Conservation (phyloP, 2,888 invertebrate species). For the Drosophila aldrichi region DNA sequence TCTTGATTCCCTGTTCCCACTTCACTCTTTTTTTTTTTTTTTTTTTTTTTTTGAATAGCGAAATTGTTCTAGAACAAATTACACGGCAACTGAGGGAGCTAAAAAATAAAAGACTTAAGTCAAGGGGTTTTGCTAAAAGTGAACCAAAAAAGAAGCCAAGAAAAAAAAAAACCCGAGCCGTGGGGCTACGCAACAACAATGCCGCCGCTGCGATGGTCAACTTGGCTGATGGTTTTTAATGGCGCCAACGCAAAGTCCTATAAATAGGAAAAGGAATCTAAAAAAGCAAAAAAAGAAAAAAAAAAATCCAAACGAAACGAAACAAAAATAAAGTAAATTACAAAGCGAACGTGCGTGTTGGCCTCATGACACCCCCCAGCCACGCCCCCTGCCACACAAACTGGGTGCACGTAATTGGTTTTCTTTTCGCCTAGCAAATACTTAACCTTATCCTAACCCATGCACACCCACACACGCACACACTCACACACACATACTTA, state of each 20-base stretch:
- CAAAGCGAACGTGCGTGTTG: conserved; percentile 70
- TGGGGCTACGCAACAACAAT: not conserved
- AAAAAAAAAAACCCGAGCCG: conserved; percentile 24
- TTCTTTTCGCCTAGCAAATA: conserved; percentile 53
- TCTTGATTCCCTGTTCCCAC: conserved; percentile 3
- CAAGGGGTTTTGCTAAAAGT: conserved; percentile 26
- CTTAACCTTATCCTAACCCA: conserved; percentile 46
- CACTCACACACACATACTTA: not conserved
- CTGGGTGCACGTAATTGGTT: conserved; percentile 54
- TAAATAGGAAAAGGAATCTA: conserved; percentile 25
- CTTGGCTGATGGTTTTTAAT: conserved; percentile 48
- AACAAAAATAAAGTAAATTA: conserved; percentile 36
- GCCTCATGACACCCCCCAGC: not conserved
- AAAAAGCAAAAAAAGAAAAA: conserved; percentile 1
- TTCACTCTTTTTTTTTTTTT: not conserved
- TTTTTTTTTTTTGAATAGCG: conserved; percentile 41
- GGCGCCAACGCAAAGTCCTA: conserved; percentile 35
- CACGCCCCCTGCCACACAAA: not conserved
- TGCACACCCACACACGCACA: conserved; percentile 7
- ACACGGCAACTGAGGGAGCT: conserved; percentile 55
- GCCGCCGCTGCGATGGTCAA: conserved; percentile 37
- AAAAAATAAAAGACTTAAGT: conserved; percentile 14
- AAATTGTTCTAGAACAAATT: conserved; percentile 68
- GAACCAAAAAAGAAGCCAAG: conserved; percentile 5
- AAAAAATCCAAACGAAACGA: conserved; percentile 46